Conservation (phyloP, 2,888 invertebrate genomes). For the Campoletis raptor region DNA sequence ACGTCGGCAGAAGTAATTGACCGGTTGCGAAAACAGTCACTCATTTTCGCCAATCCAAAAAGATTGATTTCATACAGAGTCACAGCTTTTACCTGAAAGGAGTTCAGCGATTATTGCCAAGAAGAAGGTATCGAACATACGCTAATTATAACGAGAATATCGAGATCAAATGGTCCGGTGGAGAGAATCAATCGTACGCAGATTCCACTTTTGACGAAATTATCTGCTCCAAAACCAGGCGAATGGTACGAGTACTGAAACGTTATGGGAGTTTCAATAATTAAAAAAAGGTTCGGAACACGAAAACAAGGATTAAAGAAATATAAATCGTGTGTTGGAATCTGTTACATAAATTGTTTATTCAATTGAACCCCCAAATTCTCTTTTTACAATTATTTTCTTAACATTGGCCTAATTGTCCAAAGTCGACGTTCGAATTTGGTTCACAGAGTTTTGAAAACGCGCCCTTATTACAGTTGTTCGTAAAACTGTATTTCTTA, state of each 20-base stretch:
- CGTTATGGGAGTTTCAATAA: background rate
- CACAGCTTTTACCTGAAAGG: constrained; percentile 78
- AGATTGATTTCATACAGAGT: constrained; percentile 80
- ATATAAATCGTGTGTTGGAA: too few relatives aligned
- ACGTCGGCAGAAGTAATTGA: constrained; percentile 76
- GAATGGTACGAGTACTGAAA: constrained; percentile 31
- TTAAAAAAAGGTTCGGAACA: background rate
- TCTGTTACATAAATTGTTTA: too few relatives aligned
- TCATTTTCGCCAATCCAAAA: constrained; percentile 80
- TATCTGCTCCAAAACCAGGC: constrained; percentile 35
- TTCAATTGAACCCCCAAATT: too few relatives aligned
- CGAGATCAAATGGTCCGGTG: constrained; percentile 31
- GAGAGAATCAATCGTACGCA: constrained; percentile 35
- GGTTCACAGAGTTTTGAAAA: too few relatives aligned
- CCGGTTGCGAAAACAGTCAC: constrained; percentile 76
- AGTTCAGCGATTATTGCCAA: constrained; percentile 33
- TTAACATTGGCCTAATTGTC: too few relatives aligned
- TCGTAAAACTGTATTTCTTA: too few relatives aligned
- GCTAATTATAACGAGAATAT: constrained; percentile 24
- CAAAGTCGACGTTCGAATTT: too few relatives aligned
- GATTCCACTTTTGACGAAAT: constrained; percentile 40
- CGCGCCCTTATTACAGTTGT: too few relatives aligned
- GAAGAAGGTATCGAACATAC: constrained; percentile 33
- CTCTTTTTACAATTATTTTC: too few relatives aligned
- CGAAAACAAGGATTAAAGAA: background rate